Evolutionary conservation across 35 echinoderm and acorn worm species (phyloP), one percentile per base, ranked within the genome.

Genomic region (Diadema setosum): DNA sequence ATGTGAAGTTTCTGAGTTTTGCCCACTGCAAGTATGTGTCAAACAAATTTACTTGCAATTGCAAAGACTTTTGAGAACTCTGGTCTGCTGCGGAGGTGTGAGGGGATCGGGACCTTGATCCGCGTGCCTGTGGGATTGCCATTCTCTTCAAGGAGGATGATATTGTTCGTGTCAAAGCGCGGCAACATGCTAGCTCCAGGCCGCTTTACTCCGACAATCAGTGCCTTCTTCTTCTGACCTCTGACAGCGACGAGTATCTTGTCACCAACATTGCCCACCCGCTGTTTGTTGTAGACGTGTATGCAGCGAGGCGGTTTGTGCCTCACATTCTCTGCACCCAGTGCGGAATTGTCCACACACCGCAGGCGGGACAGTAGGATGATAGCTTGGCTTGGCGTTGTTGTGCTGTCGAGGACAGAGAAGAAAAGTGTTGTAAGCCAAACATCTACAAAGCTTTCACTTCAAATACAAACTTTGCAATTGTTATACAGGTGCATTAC

Each of bases 51-150:
- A 43, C 88, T 92, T 12, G 92, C 96, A 46, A 99, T 91, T 39
- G 96, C 96, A 87, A 99, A 92, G 14, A 95, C 96, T 84, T 98
- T 99, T 12, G 96, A 91, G 17, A 99, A 82, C 46, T 99, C 96
- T n/a, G 87, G 76, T 63, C 89, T 84, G 5, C 84, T 94, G 15
- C 93, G 83, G 18, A 99, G 83, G 57, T 89, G 61, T 4, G 92
- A 94, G 15, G 96, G 96, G 49, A 99, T 92, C 2, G 96, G 96
- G 6, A 95, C 92, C 37, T 82, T 89, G 16, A 99, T 99, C 61
- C 96, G 86, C 2, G 96, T 94, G 15, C 96, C 96, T 16, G 96
- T 99, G 4, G 96, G 96, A 57, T 95, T 99, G 3, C 93, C 96
- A 80, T 64, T 92, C n/a, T 99, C 96, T 83, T 99, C 96, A 43